Base-by-base conservation (phyloP, 2,888 invertebrate species). In the Campoletis raptor region DNA sequence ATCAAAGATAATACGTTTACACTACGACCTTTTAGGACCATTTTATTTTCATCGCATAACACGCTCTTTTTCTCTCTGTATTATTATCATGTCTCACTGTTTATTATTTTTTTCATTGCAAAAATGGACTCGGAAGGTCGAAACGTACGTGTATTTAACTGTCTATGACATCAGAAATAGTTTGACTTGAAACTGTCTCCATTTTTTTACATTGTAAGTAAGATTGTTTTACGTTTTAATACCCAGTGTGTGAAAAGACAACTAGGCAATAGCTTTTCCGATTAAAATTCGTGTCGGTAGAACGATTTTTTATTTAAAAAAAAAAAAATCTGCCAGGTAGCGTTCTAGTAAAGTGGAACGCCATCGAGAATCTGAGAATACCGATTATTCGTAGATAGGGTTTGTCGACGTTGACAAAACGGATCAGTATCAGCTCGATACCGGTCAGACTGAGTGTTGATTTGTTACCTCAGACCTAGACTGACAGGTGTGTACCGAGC, bases 401-500 rank as follows among this genome's bases (percentile, higher is more conserved):
- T 42, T 45, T 30, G 30, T n/a, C n/a, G 48, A 70, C 70, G 70
- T 70, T 70, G 70, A 70, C 24, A 30, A 70, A 70, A 70, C 45
- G 70, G 70, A 70, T 70, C 70, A 70, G 21, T 48, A 48, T 70
- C 70, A 30, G 30, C 36, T 40, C 48, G 24, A 70, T 70, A 30
- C 48, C 30, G 30, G 18, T 18, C 30, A 30, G n/a, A 18, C 70
- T 30, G 9, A 21, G 30, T 48, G 30, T 70, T 70, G 70, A 70
- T 70, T 70, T 70, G 70, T 48, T 30, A 70, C 48, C 48, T 45
- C 45, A 48, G 48, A 12, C 18, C 70, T 9, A 18, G 70, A 70
- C 70, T 48, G 48, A 30, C 70, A 70, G 48, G 18, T 70, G 18
- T 70, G 70, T 70, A 70, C 70, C 70, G 18, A 70, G 67, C 67